Percentiles rank a stretch among this genome's conserved stretches.
phyloP scores from a whole-genome alignment of 2,888 invertebrate species.

The Calameuta filiformis region DNA sequence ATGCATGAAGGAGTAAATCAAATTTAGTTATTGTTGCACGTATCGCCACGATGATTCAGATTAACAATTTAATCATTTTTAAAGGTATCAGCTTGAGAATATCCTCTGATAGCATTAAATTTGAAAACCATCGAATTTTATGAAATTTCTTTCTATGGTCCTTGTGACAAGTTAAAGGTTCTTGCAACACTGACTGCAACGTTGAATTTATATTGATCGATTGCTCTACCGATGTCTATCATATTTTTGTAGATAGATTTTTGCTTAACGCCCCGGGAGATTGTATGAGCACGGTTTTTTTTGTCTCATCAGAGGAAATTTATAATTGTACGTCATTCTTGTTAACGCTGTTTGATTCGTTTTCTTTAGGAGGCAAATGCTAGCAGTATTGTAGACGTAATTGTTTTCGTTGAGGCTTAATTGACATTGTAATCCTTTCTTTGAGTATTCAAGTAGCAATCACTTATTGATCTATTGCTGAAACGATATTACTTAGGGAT shows the following conservation, averaged over 20 bases:
- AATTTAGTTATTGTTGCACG: not conserved
- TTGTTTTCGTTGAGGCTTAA: not conserved
- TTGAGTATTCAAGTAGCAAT: not conserved
- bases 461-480: not conserved
- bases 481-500: not conserved
- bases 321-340: not conserved
- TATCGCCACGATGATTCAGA: not conserved
- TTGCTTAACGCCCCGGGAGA: too few species aligned
- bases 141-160: not conserved
- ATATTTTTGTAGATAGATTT: too few species aligned
- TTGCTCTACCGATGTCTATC: not conserved
- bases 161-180: not conserved
- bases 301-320: not conserved
- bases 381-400: not conserved
- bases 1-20: conserved; percentile 30
- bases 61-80: not conserved
- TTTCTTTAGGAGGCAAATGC: not conserved
- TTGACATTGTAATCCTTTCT: not conserved
- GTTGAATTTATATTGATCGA: not conserved
- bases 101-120: not conserved
- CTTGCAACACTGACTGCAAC: not conserved
- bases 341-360: not conserved
- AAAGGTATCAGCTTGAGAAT: not conserved
- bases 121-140: not conserved
- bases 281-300: too few species aligned